Percentiles rank a stretch among this genome's conserved stretches.
Evolutionary conservation across 2,113 vertebrate genomes (phyloP).

Genomic region (Synchiropus splendidus): DNA sequence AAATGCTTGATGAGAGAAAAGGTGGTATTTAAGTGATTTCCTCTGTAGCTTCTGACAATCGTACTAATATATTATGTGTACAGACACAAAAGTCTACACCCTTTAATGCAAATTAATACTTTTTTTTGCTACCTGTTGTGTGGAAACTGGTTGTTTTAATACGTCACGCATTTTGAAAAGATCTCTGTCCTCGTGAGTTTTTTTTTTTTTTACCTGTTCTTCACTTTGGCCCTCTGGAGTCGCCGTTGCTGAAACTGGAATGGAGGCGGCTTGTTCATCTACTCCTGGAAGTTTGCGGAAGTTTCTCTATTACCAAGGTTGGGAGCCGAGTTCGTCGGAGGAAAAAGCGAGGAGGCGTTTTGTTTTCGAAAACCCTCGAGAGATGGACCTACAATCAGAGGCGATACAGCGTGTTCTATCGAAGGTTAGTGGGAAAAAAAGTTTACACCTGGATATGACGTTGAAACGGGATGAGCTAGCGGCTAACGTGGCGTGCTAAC

Average conservation of each 20-base stretch:
- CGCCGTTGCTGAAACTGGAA: slow-evolving; percentile 17
- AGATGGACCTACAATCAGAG: slow-evolving; percentile 62
- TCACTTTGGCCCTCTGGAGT: slow-evolving; percentile 5
- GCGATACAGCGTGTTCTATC: slow-evolving; percentile 51
- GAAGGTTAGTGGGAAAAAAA: slow-evolving; percentile 55
- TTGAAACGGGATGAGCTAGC: not conserved
- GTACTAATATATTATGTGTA: slow-evolving; percentile 3
- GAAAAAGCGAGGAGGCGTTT: not conserved
- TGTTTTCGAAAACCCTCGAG: not conserved
- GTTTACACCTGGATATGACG: not conserved
- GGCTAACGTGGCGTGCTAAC: not conserved
- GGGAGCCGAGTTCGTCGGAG: not conserved
- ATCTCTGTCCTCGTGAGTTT: not conserved
- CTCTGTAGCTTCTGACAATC: slow-evolving; percentile 9
- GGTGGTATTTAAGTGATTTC: no score
- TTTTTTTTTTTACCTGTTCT: no score
- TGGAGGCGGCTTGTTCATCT: slow-evolving; percentile 7
- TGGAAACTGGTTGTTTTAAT: not conserved
- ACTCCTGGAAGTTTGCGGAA: slow-evolving; percentile 52
- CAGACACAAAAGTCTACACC: no score
- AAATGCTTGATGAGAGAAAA: slow-evolving; percentile 3
- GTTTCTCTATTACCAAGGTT: slow-evolving; percentile 13
- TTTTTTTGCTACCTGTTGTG: not conserved
- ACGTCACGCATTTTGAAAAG: not conserved
- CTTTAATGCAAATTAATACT: not conserved